Evolutionary conservation across 2,113 vertebrate genomes (phyloP), one percentile per base, ranked within the genome.

Genomic region (Montifringilla adamsi): DNA sequence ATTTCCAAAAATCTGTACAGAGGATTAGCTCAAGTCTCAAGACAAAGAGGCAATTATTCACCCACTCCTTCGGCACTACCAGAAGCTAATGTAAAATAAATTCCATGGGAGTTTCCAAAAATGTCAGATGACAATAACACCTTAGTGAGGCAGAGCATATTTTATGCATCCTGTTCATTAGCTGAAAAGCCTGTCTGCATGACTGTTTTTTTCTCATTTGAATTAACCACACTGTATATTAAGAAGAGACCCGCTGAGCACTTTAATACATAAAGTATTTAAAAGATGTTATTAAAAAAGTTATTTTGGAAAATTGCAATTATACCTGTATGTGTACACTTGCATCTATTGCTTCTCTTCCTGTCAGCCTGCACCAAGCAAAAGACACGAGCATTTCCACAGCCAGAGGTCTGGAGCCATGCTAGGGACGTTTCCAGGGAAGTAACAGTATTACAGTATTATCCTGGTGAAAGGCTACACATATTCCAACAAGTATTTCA

Each of bases 111-210:
- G 50, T 88, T 73, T 53, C 85, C 60, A 93, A 93, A 94, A 97
- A 84, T 64, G 66, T 74, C 93, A 94, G 84, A 87, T 87, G 82
- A 91, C 94, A 96, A 27, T 87, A 90, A 84, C n/a, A 94, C 93
- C 62, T 92, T 30, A 49, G 74, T 44, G 72, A 96, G 74, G 69
- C 50, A 94, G 53, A 90, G 62, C 21, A 62, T 86, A 90, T 89
- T 96, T 94, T 89, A 88, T 78, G 84, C 93, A 94, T 70, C 87
- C 78, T 91, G 82, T 46, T 97, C 79, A 43, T 96, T 95, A 96
- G 75, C 82, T 89, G 85, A 46, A 92, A 95, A 91, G 82, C 68
- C 91, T 94, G 72, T 76, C 91, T 96, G 89, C 92, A 76, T 83
- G 64, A 70, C 70, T 90, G 59, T 91, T 84, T 90, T 90, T 70